A percentile compares a stretch with the other conserved stretches of the same genome.
phyloP scores from a whole-genome alignment of 2,888 invertebrate genomes.

The Lepidocyrtoides sp. region DNA sequence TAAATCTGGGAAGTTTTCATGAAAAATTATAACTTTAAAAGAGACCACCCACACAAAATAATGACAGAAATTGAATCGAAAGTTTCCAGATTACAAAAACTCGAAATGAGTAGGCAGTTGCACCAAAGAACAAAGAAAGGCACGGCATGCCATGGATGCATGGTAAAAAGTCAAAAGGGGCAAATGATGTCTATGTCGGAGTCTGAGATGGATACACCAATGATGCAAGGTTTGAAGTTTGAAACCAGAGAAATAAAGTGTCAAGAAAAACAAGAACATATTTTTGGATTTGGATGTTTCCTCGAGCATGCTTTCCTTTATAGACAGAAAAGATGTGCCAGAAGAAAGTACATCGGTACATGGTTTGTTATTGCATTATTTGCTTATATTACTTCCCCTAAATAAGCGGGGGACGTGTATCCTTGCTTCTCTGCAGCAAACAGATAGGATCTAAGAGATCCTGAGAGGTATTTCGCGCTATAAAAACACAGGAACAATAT shows the following conservation, averaged over 20 bases:
- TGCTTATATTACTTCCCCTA: slow-evolving; percentile 30
- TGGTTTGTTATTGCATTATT: slow-evolving; percentile 52
- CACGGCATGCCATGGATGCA: background rate
- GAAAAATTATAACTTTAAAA: slow-evolving; percentile 34
- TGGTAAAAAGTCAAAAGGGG: slow-evolving; percentile 8
- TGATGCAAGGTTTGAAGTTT: slow-evolving; percentile 54
- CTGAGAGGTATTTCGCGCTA: background rate
- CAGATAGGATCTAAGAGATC: background rate
- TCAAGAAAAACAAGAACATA: slow-evolving; percentile 67
- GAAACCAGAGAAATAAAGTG: slow-evolving; percentile 39
- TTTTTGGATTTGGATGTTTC: slow-evolving; percentile 60
- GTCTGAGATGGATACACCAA: background rate
- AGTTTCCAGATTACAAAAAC: slow-evolving; percentile 39
- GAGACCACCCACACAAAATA: slow-evolving; percentile 47
- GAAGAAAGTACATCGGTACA: slow-evolving; percentile 20
- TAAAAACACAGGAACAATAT: background rate
- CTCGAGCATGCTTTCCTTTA: background rate
- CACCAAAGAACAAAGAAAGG: background rate
- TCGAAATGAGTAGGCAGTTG: background rate
- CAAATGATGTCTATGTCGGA: background rate
- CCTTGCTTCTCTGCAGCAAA: background rate
- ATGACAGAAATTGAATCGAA: slow-evolving; percentile 52
- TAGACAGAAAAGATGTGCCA: background rate
- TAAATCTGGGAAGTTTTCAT: slow-evolving; percentile 4
- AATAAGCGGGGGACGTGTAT: background rate